Percentiles rank a stretch among this genome's conserved stretches.
phyloP scores from a whole-genome alignment of 2,797 vertebrate genomes.

The Limosa lapponica region DNA sequence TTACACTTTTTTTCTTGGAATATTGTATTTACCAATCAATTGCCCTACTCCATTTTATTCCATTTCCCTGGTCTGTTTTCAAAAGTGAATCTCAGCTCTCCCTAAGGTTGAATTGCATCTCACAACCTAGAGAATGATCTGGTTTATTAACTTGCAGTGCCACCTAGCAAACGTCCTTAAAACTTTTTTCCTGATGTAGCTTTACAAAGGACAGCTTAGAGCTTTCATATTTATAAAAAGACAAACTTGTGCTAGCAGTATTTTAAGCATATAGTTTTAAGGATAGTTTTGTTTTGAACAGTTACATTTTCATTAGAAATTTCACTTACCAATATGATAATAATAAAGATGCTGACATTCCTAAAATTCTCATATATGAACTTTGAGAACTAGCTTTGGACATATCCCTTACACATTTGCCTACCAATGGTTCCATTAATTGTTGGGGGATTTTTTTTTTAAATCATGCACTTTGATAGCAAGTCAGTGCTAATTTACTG shows the following conservation, averaged over 20 bases:
- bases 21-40: background rate
- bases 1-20: background rate
- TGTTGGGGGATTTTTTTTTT: background rate
- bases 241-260: background rate
- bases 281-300: background rate
- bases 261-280: background rate
- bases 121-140: background rate
- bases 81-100: background rate
- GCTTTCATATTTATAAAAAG: background rate
- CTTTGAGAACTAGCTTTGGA: background rate
- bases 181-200: background rate
- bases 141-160: slow-evolving; percentile 61
- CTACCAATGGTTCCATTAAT: background rate
- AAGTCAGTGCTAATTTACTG: background rate
- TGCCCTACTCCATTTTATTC: background rate
- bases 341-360: background rate
- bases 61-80: background rate
- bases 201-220: background rate
- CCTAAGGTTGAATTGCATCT: background rate
- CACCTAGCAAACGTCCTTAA: slow-evolving; percentile 57
- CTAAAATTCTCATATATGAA: background rate
- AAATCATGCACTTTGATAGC: background rate
- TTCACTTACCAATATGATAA: background rate
- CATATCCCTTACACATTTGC: background rate
- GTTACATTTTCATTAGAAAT: background rate